phyloP scores from a whole-genome alignment of 1,140 invertebrate species.

The Drosophila yakuba region DNA sequence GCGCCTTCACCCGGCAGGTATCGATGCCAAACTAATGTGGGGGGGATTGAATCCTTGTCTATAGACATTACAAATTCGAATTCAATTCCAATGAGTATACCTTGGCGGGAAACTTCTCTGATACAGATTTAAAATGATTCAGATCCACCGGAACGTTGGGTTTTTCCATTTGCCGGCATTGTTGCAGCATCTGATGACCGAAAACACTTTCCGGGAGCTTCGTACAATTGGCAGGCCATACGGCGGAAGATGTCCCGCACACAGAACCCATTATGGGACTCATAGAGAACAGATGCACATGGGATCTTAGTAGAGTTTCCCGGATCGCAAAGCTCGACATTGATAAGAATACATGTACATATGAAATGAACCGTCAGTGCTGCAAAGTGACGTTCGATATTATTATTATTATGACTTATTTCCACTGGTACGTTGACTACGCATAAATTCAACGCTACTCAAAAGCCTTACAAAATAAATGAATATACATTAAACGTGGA shows the following conservation, averaged over 20 bases:
- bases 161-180: constrained; percentile 22
- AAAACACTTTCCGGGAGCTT: not conserved
- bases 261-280: not conserved
- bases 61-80: no score
- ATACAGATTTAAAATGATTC: constrained; percentile 24
- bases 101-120: constrained; percentile 30
- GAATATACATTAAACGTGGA: no score
- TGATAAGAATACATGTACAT: not conserved
- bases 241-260: not conserved
- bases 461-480: no score
- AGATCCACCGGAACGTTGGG: constrained; percentile 25
- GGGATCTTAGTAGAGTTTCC: not conserved
- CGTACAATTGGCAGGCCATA: not conserved
- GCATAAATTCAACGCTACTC: no score
- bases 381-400: not conserved
- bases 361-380: not conserved
- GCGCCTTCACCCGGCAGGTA: constrained; percentile 51
- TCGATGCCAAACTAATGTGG: constrained; percentile 31
- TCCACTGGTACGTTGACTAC: not conserved
- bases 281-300: not conserved
- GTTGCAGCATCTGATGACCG: constrained; percentile 11
- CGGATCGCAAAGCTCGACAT: not conserved
- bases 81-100: constrained; percentile 4
- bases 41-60: not conserved
- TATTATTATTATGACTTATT: not conserved